These are phyloP conservation scores for Zosterops hypoxanthus DNA, from an alignment of 2,113 vertebrate genomes.

Conservation along the genomic window DNA sequence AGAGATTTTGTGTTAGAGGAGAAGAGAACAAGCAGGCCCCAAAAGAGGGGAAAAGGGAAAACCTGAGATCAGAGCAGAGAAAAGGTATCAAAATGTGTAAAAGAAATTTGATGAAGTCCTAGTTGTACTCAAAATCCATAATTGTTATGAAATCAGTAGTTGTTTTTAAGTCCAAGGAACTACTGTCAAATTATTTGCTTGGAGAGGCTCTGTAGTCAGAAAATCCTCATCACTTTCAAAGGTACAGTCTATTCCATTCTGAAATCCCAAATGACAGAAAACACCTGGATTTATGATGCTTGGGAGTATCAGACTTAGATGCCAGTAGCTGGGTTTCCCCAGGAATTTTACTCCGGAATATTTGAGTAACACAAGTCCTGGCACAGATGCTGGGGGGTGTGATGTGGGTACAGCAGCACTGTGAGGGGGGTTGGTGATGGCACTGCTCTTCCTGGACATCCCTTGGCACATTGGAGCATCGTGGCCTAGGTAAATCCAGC, in stretches of 20 bases:
- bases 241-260: neutral
- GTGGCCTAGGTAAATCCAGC: rapidly evolving
- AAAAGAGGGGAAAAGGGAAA: neutral
- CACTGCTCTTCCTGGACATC: rapidly evolving
- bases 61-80: neutral
- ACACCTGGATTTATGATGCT: neutral
- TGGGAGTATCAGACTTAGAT: neutral
- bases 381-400: neutral
- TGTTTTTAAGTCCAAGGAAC: neutral
- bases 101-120: neutral
- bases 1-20: neutral
- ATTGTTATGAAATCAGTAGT: neutral
- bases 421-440: rapidly evolving
- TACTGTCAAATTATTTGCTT: neutral
- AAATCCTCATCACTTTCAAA: neutral
- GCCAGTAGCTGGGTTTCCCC: neutral
- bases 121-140: neutral
- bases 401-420: rapidly evolving
- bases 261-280: neutral
- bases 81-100: neutral
- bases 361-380: too few species aligned
- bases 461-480: neutral
- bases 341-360: neutral
- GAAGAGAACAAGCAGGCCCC: neutral
- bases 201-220: neutral